Evolutionary conservation across 2,113 vertebrate genomes (phyloP).

Genomic region (Kryptolebias marmoratus): DNA sequence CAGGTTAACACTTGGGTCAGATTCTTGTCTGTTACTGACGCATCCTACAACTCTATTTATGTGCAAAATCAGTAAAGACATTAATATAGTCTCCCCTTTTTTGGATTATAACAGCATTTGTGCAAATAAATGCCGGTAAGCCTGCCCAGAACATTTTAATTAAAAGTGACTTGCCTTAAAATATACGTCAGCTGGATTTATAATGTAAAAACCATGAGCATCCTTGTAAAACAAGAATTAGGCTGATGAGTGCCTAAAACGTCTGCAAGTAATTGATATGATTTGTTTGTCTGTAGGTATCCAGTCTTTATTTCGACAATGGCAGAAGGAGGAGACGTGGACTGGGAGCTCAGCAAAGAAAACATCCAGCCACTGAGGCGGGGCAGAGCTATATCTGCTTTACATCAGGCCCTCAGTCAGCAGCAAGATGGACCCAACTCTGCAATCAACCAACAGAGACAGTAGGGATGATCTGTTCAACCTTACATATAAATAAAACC

Average conservation of each 20-base stretch:
- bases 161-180: neutral
- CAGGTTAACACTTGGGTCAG: no score
- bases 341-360: slow-evolving; percentile 97
- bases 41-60: no score
- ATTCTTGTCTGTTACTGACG: no score
- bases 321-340: slow-evolving; percentile 85
- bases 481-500: neutral
- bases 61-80: no score
- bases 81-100: no score
- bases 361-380: slow-evolving; percentile 93
- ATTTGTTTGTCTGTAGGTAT: neutral
- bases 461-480: slow-evolving; percentile 74
- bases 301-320: slow-evolving; percentile 57
- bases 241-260: neutral
- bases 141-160: no score
- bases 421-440: slow-evolving; percentile 83
- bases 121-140: no score
- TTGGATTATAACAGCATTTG: no score
- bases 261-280: neutral
- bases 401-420: slow-evolving; percentile 88
- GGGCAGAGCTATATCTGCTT: slow-evolving; percentile 85
- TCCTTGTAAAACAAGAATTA: neutral
- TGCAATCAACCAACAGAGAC: slow-evolving; percentile 85
- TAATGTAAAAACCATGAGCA: neutral
- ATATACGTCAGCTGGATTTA: neutral